A percentile compares a stretch with the other conserved stretches of the same genome.
These are phyloP conservation scores for Psephotus haematonotus DNA, from an alignment of 2,113 vertebrate genomes.

Conservation along the genomic window DNA sequence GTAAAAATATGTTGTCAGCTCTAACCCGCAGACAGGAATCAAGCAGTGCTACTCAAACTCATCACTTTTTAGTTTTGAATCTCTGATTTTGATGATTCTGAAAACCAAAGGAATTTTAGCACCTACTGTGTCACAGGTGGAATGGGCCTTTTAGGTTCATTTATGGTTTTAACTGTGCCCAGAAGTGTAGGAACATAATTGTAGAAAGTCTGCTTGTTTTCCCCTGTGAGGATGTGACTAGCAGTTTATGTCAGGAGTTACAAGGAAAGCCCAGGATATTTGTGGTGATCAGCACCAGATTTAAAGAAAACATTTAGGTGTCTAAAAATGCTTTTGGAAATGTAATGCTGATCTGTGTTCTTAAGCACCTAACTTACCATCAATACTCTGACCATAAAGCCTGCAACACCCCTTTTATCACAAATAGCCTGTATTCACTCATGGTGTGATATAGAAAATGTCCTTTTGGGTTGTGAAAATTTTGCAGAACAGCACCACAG, in stretches of 20 bases:
- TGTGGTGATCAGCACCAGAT: fast-evolving
- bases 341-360: background rate
- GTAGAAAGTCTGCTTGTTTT: background rate
- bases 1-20: background rate
- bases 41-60: background rate
- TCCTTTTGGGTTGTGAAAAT: background rate
- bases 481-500: background rate
- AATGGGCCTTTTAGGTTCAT: background rate
- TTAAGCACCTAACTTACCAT: background rate
- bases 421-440: background rate
- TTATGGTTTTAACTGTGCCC: background rate
- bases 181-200: background rate
- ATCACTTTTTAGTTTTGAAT: background rate
- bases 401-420: no score
- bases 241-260: background rate
- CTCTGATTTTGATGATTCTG: background rate
- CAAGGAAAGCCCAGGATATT: background rate
- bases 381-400: background rate
- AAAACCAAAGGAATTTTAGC: background rate
- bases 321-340: background rate
- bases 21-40: background rate
- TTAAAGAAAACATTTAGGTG: background rate
- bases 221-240: background rate
- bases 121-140: background rate
- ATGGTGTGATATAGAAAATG: fast-evolving